Evolutionary conservation across 1,140 invertebrate genomes (phyloP).

Genomic region (Parasteatoda tepidariorum): DNA sequence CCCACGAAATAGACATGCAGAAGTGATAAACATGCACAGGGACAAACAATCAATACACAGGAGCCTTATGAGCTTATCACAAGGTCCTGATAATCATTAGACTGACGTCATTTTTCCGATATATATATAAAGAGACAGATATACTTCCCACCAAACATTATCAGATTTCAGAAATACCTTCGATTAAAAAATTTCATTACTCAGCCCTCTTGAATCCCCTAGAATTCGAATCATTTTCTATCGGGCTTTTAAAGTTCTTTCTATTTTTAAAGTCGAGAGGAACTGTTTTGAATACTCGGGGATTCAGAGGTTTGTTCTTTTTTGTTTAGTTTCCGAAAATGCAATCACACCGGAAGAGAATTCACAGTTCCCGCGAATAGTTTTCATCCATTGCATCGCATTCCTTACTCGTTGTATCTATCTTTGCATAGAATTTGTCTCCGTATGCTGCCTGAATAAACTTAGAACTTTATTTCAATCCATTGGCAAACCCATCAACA

Average conservation of each 20-base stretch:
- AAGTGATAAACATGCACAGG: too few relatives aligned
- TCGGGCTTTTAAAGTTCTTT: not conserved
- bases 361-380: constrained; percentile 36
- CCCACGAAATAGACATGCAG: too few relatives aligned
- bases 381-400: not conserved
- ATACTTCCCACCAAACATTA: too few relatives aligned
- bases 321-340: not conserved
- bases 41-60: too few relatives aligned
- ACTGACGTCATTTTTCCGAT: too few relatives aligned
- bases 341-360: constrained; percentile 21
- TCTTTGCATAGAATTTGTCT: not conserved
- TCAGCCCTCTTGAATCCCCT: not conserved
- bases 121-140: too few relatives aligned
- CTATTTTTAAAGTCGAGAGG: constrained; percentile 14
- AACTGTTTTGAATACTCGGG: constrained; percentile 45
- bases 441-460: not conserved
- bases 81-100: too few relatives aligned
- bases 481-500: not conserved
- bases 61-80: too few relatives aligned
- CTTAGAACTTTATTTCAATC: not conserved
- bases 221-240: not conserved
- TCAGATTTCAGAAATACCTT: too few relatives aligned
- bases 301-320: constrained; percentile 8
- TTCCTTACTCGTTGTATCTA: not conserved
- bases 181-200: too few relatives aligned